Percentiles rank a stretch among this genome's conserved stretches.
phyloP scores from a whole-genome alignment of 2,888 invertebrate species.

The Polymixis flavicincta region DNA sequence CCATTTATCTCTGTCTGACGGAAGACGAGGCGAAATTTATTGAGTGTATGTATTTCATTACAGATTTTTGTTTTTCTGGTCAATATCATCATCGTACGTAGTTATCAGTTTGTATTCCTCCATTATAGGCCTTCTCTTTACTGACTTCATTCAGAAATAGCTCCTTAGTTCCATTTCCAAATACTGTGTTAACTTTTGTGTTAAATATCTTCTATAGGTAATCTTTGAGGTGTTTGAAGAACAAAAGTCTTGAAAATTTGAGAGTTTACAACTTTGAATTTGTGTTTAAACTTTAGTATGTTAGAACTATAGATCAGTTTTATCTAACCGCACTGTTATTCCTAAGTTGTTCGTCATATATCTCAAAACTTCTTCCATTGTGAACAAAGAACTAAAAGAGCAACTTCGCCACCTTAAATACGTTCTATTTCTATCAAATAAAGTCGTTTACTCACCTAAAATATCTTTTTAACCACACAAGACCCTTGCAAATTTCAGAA shows the following conservation, averaged over 20 bases:
- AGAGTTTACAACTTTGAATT: not conserved
- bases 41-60: slow-evolving; percentile 3
- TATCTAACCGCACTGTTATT: not conserved
- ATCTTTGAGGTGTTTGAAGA: not conserved
- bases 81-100: no score
- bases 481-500: slow-evolving; percentile 48
- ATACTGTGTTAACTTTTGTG: not conserved
- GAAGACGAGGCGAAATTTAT: slow-evolving; percentile 42
- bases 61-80: not conserved
- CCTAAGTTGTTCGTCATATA: not conserved
- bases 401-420: slow-evolving; percentile 21
- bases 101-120: not conserved
- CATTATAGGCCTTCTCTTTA: not conserved
- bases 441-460: slow-evolving; percentile 39
- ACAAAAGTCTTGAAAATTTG: not conserved
- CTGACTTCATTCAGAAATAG: not conserved
- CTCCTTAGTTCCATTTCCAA: not conserved
- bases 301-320: not conserved
- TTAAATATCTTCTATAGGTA: not conserved
- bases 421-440: slow-evolving; percentile 30
- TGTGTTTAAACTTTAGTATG: not conserved
- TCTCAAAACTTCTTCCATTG: not conserved
- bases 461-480: slow-evolving; percentile 41
- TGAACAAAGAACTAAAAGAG: slow-evolving; percentile 6
- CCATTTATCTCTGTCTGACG: slow-evolving; percentile 73